These are phyloP conservation scores for Margarornis squamiger DNA, from an alignment of 2,797 vertebrate genomes.

Conservation along the genomic window DNA sequence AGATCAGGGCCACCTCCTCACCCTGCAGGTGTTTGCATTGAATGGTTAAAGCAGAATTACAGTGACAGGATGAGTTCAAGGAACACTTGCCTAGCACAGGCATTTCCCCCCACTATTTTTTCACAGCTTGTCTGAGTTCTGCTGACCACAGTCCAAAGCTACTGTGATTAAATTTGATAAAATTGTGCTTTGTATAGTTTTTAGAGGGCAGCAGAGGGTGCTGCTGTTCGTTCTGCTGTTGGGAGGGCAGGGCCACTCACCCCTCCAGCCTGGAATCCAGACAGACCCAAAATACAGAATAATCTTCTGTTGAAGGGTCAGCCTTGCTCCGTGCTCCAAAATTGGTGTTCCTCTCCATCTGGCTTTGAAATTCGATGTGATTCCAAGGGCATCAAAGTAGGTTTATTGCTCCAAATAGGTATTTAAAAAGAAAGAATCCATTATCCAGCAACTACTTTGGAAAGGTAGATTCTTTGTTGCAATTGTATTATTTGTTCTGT, in stretches of 20 bases:
- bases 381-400: not conserved
- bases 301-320: not conserved
- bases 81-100: not conserved
- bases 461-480: not conserved
- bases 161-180: rapidly evolving
- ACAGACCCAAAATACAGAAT: not conserved
- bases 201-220: not conserved
- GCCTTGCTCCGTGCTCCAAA: not conserved
- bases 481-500: not conserved
- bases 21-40: no score
- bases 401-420: not conserved
- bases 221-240: not conserved
- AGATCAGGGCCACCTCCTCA: rapidly evolving
- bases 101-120: rapidly evolving
- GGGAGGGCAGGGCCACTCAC: not conserved
- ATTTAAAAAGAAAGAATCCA: rapidly evolving
- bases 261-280: not conserved
- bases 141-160: not conserved
- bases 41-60: not conserved
- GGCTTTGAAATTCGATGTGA: not conserved
- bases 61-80: not conserved
- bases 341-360: rapidly evolving
- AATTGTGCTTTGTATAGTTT: not conserved
- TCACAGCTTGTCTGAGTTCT: not conserved
- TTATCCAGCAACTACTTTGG: not conserved